Base-by-base conservation (phyloP, 2,888 invertebrate species). In the Agrochola litura region DNA sequence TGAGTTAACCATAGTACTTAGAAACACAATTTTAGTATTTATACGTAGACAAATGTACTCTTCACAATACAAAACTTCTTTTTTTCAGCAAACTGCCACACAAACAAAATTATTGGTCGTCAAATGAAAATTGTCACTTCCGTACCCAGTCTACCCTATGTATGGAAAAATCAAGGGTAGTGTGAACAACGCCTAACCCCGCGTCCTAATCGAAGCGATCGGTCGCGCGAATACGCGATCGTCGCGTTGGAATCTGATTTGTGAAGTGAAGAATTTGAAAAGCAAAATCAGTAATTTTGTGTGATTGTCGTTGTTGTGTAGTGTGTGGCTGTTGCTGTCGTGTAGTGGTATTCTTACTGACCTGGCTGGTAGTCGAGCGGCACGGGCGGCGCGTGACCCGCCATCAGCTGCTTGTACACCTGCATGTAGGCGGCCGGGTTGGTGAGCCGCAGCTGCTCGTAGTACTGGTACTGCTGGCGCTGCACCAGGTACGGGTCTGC, bases 371-470 rank as follows among this genome's bases (percentile, higher is more conserved):
- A 81, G 72, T 85, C 75, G 74, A 41, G 85, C 43, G 87, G 84
- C 74, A 77, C 74, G 66, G 80, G 83, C 60, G 89, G 90, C 81
- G 92, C 91, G 79, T 88, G 92, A 64, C 93, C 97, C n/a, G 95
- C 94, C 93, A 97, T 97, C 91, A 98, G 98, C 92, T 98, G 98
- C 90, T 98, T 97, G 95, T 98, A 98, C 97, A 98, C 97, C 90
- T 97, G 98, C 84, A 98, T 97, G 95, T 98, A 98, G 43, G 98
- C 98, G 89, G 98, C 97, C 41, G 98, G 98, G 97, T 98, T 98
- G 67, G 97, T 97, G 78, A 97, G 97, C 8, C 98, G 97, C 92
- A 98, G 96, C 92, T 98, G 98, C 94, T 98, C 98, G 92, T 98
- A 98, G 95, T 98, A 98, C 91, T 97, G 97, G 94, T 98, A 98